phyloP scores from a whole-genome alignment of 2,888 invertebrate species.

The Tenthredo distinguenda region DNA sequence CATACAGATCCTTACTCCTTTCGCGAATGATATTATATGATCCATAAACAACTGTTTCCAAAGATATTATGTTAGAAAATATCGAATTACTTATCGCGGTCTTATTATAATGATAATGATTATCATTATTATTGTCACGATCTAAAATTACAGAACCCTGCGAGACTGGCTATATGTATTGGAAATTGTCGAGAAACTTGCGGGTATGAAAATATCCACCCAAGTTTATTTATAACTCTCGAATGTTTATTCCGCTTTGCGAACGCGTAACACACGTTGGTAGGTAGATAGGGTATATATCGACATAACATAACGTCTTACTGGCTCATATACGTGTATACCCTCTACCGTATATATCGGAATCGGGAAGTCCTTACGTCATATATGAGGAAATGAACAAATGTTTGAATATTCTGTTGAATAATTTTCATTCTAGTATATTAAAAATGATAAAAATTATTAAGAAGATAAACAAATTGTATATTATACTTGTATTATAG shows the following conservation, averaged over 20 bases:
- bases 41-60: background rate
- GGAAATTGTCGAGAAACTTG: constrained; percentile 1
- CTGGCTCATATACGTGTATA: background rate
- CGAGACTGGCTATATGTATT: background rate
- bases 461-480: background rate
- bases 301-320: constrained; percentile 12
- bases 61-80: background rate
- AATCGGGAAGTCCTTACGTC: background rate
- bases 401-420: background rate
- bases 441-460: background rate
- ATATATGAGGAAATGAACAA: background rate
- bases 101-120: background rate
- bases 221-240: constrained; percentile 28
- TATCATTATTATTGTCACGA: background rate
- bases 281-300: background rate
- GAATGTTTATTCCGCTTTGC: constrained; percentile 40
- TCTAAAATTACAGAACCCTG: constrained; percentile 30
- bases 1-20: background rate
- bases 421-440: background rate
- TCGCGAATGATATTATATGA: background rate
- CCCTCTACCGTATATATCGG: background rate
- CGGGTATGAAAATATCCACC: constrained; percentile 3
- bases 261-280: constrained; percentile 25
- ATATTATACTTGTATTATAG: background rate
- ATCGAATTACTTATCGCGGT: background rate